phyloP scores from a whole-genome alignment of 2,797 vertebrate species.

The Gila robusta region DNA sequence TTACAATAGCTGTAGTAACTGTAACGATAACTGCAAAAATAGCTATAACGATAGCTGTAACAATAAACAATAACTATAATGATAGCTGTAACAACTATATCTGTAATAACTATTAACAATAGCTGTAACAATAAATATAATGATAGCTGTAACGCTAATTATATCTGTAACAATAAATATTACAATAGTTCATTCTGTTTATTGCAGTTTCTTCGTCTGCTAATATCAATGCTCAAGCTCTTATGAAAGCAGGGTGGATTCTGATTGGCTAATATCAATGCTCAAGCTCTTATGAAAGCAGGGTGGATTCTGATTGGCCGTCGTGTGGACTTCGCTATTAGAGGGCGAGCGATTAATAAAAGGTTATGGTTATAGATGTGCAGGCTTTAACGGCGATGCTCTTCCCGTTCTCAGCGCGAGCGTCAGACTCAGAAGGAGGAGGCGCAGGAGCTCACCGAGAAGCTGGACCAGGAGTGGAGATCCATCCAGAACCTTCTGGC shows the following conservation, averaged over 20 bases:
- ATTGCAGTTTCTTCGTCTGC: neutral
- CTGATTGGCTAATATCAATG: neutral
- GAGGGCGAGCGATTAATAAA: neutral
- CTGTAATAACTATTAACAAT: too few relatives aligned
- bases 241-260: neutral
- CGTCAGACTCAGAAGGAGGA: constrained; percentile 90
- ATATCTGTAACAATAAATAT: too few relatives aligned
- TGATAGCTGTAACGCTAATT: too few relatives aligned
- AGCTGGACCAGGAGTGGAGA: constrained; percentile 95
- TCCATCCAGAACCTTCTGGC: constrained; percentile 88
- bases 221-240: neutral
- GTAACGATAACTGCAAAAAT: too few relatives aligned
- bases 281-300: neutral
- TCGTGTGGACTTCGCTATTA: too few relatives aligned
- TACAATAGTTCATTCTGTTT: too few relatives aligned
- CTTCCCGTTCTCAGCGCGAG: constrained; percentile 80
- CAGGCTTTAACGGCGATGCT: neutral
- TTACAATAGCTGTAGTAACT: too few relatives aligned
- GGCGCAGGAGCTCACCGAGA: constrained; percentile 91
- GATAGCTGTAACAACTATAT: too few relatives aligned
- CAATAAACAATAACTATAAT: too few relatives aligned
- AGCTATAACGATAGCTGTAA: too few relatives aligned
- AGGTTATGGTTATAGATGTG: neutral
- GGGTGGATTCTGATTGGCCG: neutral
- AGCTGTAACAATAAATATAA: too few relatives aligned